Evolutionary conservation across 2,888 invertebrate species (phyloP).

Genomic region (Fabriciana adippe): DNA sequence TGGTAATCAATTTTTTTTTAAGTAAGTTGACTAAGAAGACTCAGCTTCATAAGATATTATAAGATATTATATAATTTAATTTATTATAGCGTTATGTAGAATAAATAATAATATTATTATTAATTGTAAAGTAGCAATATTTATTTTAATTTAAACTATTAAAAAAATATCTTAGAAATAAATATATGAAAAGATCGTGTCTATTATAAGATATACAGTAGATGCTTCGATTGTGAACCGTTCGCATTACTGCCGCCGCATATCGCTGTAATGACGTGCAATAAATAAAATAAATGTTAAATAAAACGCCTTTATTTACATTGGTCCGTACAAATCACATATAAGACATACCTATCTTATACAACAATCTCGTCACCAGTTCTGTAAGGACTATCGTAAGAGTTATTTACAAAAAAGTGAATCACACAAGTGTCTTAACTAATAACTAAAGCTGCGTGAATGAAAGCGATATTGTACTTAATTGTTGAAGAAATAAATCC

Average conservation of each 20-base stretch:
- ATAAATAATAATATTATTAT: too few relatives aligned
- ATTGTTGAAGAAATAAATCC: neutral
- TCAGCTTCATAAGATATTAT: too few relatives aligned
- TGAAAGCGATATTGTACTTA: constrained; percentile 3
- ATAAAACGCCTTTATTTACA: constrained; percentile 49
- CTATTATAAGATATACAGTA: constrained; percentile 32
- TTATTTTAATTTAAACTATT: too few relatives aligned
- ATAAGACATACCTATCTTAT: constrained; percentile 15
- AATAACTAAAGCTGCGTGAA: constrained; percentile 11
- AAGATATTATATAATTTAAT: too few relatives aligned
- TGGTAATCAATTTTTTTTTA: too few relatives aligned
- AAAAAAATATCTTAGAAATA: too few relatives aligned
- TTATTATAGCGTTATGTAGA: too few relatives aligned
- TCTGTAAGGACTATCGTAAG: neutral
- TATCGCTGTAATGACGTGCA: constrained; percentile 38
- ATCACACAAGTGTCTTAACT: constrained; percentile 7
- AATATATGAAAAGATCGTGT: neutral
- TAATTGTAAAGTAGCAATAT: too few relatives aligned
- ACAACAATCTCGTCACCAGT: constrained; percentile 16
- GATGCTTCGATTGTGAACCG: constrained; percentile 35
- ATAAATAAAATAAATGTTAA: constrained; percentile 42
- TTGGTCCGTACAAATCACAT: constrained; percentile 53
- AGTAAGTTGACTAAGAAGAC: too few relatives aligned
- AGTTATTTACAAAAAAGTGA: constrained; percentile 5
- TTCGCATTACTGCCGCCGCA: constrained; percentile 33